Evolutionary conservation across 2,113 vertebrate genomes (phyloP).

Genomic region (Antechinus stuartii): DNA sequence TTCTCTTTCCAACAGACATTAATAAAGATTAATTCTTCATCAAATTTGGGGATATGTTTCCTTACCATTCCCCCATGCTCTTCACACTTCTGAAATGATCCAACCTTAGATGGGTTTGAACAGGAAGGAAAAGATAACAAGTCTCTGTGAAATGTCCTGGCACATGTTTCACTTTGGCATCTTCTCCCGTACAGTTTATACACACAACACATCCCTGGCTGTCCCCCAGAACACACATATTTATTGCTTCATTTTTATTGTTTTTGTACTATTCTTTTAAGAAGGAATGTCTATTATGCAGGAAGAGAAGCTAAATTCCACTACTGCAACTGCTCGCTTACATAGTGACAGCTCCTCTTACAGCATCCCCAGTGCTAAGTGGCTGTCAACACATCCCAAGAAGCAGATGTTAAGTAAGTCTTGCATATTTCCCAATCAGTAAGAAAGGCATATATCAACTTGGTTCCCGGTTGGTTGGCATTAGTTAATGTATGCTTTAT

Average conservation of each 20-base stretch:
- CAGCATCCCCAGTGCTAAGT: constrained; percentile 28
- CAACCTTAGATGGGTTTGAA: neutral
- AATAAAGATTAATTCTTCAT: constrained; percentile 1
- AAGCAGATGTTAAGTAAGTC: constrained; percentile 48
- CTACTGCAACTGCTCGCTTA: constrained; percentile 2
- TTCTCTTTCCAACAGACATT: neutral
- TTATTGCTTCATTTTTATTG: neutral
- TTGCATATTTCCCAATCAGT: constrained; percentile 52
- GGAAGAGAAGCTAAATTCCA: constrained; percentile 16
- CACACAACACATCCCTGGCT: neutral
- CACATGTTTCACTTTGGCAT: neutral
- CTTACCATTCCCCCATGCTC: neutral
- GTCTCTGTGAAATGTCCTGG: neutral
- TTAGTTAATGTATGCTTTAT: constrained; percentile 68
- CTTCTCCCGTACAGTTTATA: neutral
- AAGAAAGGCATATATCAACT: constrained; percentile 63
- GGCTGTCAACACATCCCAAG: constrained; percentile 51
- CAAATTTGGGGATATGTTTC: neutral
- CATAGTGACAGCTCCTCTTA: constrained; percentile 13
- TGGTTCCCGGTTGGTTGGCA: constrained; percentile 52
- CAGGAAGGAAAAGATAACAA: neutral
- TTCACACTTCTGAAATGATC: neutral
- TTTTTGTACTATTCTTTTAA: constrained; percentile 17
- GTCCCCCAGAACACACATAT: neutral
- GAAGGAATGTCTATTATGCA: neutral